A percentile compares a stretch with the other conserved stretches of the same genome.
Conservation (phyloP, 2,797 vertebrate species). For the Petrocephalus schoutedeni region DNA sequence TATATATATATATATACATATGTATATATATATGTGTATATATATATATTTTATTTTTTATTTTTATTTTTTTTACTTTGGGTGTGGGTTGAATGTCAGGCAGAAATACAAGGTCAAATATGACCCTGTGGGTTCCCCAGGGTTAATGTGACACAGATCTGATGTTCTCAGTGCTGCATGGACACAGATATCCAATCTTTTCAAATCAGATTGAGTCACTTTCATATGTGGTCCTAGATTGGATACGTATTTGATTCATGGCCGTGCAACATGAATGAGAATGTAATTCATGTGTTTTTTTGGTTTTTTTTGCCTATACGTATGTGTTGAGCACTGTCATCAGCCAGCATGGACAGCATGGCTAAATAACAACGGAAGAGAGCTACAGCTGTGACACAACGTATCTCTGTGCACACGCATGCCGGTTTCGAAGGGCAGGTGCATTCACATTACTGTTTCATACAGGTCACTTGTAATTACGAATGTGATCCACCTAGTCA, state of each 20-base stretch:
- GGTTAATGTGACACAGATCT: neutral
- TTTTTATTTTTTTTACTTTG: too few species aligned
- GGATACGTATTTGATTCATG: neutral
- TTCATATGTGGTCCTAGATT: neutral
- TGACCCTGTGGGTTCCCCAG: too few species aligned
- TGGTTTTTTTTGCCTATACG: neutral
- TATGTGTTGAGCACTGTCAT: neutral
- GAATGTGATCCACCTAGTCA: neutral
- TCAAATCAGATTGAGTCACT: neutral
- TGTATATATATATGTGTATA: too few species aligned
- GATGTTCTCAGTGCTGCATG: neutral
- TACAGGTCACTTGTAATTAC: neutral
- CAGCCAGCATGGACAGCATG: neutral
- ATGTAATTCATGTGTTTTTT: neutral
- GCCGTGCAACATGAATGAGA: neutral
- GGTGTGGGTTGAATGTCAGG: too few species aligned
- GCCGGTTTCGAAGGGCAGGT: neutral
- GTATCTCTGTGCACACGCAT: neutral
- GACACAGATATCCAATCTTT: neutral
- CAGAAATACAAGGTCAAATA: too few species aligned
- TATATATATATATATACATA: too few species aligned
- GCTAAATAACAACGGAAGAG: neutral
- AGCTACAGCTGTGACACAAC: neutral
- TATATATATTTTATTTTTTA: too few species aligned
- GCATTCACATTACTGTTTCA: neutral